phyloP scores from a whole-genome alignment of 2,888 invertebrate genomes.

The Dasysyrphus albostriatus region DNA sequence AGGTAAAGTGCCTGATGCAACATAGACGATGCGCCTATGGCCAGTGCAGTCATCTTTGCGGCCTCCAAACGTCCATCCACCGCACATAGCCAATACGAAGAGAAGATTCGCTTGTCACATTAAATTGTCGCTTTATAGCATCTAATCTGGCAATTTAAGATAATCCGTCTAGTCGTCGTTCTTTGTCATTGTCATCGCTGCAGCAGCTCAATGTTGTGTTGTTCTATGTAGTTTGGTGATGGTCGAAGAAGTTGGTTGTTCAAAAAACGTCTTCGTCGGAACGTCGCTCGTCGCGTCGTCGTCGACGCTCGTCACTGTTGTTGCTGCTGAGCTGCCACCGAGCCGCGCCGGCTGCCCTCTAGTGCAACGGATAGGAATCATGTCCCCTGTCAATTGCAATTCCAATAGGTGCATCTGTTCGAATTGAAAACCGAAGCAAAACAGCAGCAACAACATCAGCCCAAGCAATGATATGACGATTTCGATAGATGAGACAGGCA shows the following conservation, averaged over 20 bases:
- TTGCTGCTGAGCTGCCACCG: background rate
- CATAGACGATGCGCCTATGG: conserved; percentile 55
- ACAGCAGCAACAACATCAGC: conserved; percentile 57
- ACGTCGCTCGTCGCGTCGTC: conserved; percentile 10
- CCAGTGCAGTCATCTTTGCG: conserved; percentile 52
- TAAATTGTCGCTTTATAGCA: conserved; percentile 76
- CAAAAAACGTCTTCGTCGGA: conserved; percentile 10
- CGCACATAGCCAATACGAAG: conserved; percentile 22
- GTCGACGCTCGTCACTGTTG: background rate
- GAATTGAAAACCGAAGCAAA: conserved; percentile 54
- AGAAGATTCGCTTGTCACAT: conserved; percentile 73
- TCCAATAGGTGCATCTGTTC: conserved; percentile 76
- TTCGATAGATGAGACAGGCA: conserved; percentile 62
- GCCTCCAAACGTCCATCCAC: conserved; percentile 49
- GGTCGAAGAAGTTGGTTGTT: conserved; percentile 28
- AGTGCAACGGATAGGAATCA: conserved; percentile 56
- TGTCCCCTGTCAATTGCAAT: conserved; percentile 75
- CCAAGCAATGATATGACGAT: conserved; percentile 69
- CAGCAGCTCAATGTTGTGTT: conserved; percentile 56
- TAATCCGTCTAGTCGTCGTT: conserved; percentile 74
- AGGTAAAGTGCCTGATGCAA: background rate
- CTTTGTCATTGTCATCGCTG: conserved; percentile 74
- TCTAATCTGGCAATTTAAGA: conserved; percentile 76
- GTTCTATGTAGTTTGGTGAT: conserved; percentile 1
- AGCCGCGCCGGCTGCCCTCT: background rate